Evolutionary conservation across 2,113 vertebrate species (phyloP).

Genomic region (Sminthopsis crassicaudata): DNA sequence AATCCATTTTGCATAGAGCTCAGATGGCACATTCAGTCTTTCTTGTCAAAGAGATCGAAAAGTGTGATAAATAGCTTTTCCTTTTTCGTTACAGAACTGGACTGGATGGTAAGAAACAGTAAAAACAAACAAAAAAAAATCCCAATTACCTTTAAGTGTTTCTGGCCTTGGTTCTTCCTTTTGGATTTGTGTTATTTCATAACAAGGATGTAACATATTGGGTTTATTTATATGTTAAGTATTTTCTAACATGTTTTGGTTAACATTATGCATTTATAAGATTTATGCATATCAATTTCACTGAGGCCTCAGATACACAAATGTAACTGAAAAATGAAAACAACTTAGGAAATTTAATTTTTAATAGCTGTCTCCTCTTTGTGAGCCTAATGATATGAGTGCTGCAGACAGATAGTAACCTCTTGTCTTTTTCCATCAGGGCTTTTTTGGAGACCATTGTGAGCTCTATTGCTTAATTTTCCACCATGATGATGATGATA

Average conservation of each 20-base stretch:
- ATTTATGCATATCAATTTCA: conserved; percentile 22
- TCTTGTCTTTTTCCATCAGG: background rate
- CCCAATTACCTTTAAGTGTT: background rate
- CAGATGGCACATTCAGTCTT: conserved; percentile 11
- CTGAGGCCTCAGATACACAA: background rate
- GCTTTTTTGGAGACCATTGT: background rate
- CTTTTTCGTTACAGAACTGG: conserved; percentile 54
- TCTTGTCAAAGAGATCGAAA: conserved; percentile 13
- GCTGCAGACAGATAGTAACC: background rate
- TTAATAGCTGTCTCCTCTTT: background rate
- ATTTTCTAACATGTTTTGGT: conserved; percentile 32
- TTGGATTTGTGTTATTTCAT: background rate
- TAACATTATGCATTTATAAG: conserved; percentile 29
- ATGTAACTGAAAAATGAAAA: conserved; percentile 29
- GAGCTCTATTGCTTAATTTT: conserved; percentile 20
- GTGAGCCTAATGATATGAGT: background rate
- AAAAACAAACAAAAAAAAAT: background rate
- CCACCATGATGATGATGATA: background rate
- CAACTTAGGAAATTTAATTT: conserved; percentile 40
- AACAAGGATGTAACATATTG: conserved; percentile 1
- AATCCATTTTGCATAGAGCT: background rate
- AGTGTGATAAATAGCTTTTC: conserved; percentile 14
- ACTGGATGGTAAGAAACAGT: conserved; percentile 45
- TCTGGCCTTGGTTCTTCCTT: background rate
- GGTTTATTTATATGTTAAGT: conserved; percentile 42